phyloP scores from a whole-genome alignment of 2,113 vertebrate species.

The Oreochromis tanganicae region DNA sequence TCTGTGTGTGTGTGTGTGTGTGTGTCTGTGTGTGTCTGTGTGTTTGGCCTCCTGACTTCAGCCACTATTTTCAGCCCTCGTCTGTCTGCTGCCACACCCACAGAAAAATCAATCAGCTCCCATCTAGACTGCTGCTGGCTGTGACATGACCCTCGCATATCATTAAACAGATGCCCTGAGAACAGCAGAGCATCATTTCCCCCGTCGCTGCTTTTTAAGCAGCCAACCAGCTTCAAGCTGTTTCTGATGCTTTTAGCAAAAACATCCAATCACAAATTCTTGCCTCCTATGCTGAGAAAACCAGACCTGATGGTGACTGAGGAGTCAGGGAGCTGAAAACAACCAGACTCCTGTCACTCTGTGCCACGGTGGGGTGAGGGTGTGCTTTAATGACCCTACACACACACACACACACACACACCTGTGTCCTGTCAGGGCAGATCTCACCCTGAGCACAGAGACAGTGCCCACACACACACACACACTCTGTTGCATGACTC shows the following conservation, averaged over 20 bases:
- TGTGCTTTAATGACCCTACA: slow-evolving; percentile 3
- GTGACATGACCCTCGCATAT: slow-evolving; percentile 41
- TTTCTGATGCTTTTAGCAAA: background rate
- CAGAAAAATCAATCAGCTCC: slow-evolving; percentile 32
- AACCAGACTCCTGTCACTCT: background rate
- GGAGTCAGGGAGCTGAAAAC: background rate
- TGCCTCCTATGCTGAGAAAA: background rate
- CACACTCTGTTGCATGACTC: background rate
- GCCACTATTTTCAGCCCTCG: slow-evolving; percentile 10
- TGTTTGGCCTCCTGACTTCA: slow-evolving; percentile 8
- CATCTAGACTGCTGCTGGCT: background rate
- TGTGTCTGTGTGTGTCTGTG: background rate
- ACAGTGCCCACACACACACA: background rate
- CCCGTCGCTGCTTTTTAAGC: slow-evolving; percentile 20
- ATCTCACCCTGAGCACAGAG: slow-evolving; percentile 5
- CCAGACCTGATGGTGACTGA: background rate
- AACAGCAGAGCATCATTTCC: slow-evolving; percentile 26
- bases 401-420: background rate
- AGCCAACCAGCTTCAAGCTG: background rate
- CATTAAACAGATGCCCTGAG: slow-evolving; percentile 33
- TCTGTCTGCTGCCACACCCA: slow-evolving; percentile 10
- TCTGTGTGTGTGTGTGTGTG: no score
- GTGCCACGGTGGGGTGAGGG: background rate
- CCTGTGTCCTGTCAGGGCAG: background rate
- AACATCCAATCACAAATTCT: background rate